A percentile compares a stretch with the other conserved stretches of the same genome.
Evolutionary conservation across 1,140 invertebrate species (phyloP).

Genomic region (Lerema accius): DNA sequence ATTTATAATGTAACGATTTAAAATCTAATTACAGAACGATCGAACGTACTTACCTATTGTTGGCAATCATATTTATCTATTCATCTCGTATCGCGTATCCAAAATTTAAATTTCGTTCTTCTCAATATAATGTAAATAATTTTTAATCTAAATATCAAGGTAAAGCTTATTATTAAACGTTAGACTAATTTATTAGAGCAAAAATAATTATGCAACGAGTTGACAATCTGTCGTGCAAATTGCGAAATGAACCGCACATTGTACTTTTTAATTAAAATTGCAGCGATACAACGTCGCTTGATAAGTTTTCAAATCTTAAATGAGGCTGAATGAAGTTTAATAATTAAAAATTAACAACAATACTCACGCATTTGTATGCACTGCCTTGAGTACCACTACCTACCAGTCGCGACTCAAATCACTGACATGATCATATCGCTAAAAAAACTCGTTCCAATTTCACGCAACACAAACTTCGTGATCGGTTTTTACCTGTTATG

Average conservation of each 20-base stretch:
- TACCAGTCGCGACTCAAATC: slow-evolving; percentile 16
- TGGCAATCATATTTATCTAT: slow-evolving; percentile 9
- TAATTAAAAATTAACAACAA: slow-evolving; percentile 18
- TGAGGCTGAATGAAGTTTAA: slow-evolving; percentile 3
- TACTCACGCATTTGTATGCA: slow-evolving; percentile 3
- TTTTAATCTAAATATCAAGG: slow-evolving; percentile 19
- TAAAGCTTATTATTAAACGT: slow-evolving; percentile 5
- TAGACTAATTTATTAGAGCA: slow-evolving; percentile 5
- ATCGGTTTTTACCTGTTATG: slow-evolving; percentile 64
- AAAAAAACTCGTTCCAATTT: slow-evolving; percentile 65
- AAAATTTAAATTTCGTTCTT: slow-evolving; percentile 2
- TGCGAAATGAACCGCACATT: slow-evolving; percentile 11
- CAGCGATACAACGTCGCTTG: neutral
- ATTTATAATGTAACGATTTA: slow-evolving; percentile 27
- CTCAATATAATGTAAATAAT: neutral
- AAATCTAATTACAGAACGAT: slow-evolving; percentile 29
- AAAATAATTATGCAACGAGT: slow-evolving; percentile 3
- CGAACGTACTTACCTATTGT: slow-evolving; percentile 1
- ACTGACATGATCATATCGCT: slow-evolving; percentile 33
- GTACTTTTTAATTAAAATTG: slow-evolving; percentile 12
- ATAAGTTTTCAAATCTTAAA: slow-evolving; percentile 17
- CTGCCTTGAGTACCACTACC: slow-evolving; percentile 32
- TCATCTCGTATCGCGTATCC: neutral
- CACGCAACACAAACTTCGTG: slow-evolving; percentile 69
- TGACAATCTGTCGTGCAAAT: slow-evolving; percentile 12